Percentiles rank a stretch among this genome's conserved stretches.
phyloP scores from a whole-genome alignment of 2,888 invertebrate genomes.

The Podabrus alpinus region DNA sequence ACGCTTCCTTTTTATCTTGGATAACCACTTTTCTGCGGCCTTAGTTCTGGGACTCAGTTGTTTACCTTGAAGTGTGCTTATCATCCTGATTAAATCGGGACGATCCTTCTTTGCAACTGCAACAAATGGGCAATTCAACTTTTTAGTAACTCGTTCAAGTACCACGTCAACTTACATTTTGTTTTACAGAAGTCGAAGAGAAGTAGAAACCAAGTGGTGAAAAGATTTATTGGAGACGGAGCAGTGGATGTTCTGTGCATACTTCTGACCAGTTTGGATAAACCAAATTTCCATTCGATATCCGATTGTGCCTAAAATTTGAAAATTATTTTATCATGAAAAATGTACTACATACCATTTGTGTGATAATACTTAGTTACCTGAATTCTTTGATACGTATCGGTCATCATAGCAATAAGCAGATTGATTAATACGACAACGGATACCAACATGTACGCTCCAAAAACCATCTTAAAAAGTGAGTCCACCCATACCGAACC shows the following conservation, averaged over 20 bases:
- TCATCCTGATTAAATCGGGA: slow-evolving; percentile 82
- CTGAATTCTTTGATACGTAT: slow-evolving; percentile 99
- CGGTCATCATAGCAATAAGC: slow-evolving; percentile 99
- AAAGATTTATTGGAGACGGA: slow-evolving; percentile 96
- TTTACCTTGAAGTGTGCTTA: slow-evolving; percentile 70
- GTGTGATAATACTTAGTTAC: no score
- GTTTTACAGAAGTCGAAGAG: slow-evolving; percentile 75
- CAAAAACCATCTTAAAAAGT: slow-evolving; percentile 85
- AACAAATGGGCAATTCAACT: background rate
- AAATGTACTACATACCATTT: no score
- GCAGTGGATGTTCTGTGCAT: slow-evolving; percentile 98
- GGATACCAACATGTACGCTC: slow-evolving; percentile 98
- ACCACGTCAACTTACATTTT: slow-evolving; percentile 48
- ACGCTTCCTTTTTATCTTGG: slow-evolving; percentile 79
- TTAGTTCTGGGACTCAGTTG: slow-evolving; percentile 81
- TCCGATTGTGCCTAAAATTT: slow-evolving; percentile 91
- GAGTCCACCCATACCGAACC: slow-evolving; percentile 85
- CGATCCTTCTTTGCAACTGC: slow-evolving; percentile 61
- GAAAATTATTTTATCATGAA: no score
- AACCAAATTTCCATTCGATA: slow-evolving; percentile 99
- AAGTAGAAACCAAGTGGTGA: slow-evolving; percentile 92
- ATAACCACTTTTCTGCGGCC: slow-evolving; percentile 86
- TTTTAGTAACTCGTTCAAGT: background rate
- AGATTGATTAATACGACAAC: slow-evolving; percentile 98
- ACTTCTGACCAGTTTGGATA: slow-evolving; percentile 96